A percentile compares a stretch with the other conserved stretches of the same genome.
Conservation (phyloP, 2,888 invertebrate genomes). For the Deilephila elpenor region DNA sequence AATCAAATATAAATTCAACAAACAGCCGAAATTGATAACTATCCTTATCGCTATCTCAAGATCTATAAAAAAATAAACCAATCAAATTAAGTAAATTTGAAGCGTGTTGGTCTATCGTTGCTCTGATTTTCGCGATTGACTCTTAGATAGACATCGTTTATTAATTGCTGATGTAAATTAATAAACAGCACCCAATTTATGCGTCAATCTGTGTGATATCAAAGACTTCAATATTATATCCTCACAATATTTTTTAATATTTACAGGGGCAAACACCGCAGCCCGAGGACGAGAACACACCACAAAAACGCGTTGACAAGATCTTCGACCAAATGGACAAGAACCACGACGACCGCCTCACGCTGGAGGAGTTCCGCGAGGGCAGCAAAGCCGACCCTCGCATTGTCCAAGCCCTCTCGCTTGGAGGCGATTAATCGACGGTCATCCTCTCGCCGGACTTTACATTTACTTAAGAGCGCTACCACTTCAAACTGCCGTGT, state of each 20-base stretch:
- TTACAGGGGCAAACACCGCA: constrained; percentile 95
- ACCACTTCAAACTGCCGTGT: constrained; percentile 51
- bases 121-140: too few relatives aligned
- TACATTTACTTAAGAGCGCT: constrained; percentile 70
- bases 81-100: too few relatives aligned
- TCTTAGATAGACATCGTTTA: too few relatives aligned
- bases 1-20: too few relatives aligned
- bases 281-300: constrained; percentile 95
- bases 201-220: too few relatives aligned
- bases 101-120: too few relatives aligned
- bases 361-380: constrained; percentile 98
- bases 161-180: background rate
- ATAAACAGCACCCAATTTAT: too few relatives aligned
- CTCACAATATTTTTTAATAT: background rate
- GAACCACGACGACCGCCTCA: constrained; percentile 98
- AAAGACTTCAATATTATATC: background rate
- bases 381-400: constrained; percentile 99
- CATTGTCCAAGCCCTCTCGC: constrained; percentile 97
- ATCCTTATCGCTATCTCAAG: too few relatives aligned
- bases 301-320: constrained; percentile 98
- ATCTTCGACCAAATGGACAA: constrained; percentile 99
- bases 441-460: constrained; percentile 82
- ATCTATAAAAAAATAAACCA: too few relatives aligned
- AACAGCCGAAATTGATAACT: too few relatives aligned
- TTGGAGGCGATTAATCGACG: constrained; percentile 89